Evolutionary conservation across 2,797 vertebrate genomes (phyloP), one percentile per base, ranked within the genome.

Genomic region (Anguilla anguilla): DNA sequence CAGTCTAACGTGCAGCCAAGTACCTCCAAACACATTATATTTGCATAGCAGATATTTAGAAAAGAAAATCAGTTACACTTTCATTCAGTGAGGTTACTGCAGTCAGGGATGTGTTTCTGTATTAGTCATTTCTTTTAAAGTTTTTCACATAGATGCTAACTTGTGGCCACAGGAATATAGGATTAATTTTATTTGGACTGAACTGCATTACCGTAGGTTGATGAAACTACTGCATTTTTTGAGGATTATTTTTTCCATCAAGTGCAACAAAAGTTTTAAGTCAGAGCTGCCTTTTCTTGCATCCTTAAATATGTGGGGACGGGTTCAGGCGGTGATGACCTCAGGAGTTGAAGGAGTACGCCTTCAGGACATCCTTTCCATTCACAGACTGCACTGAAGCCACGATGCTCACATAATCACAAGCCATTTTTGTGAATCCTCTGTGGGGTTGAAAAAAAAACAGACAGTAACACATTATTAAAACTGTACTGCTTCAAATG

Each of bases 351-450:
- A 96, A 96, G 35, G 91, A 91, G 87, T 96, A 96, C 0, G 93
- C 95, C 91, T 96, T 96, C 72, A 96, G 89, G 83, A 95, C 93
- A 9, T 97, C 96, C 86, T 94, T 96, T 55, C 96, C 96, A 39
- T 96, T 89, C 0, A 90, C 91, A 6, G 93, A 94, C 84, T 96
- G 94, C 15, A 93, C 92, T 0, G 94, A 95, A 35, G 92, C 96
- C 86, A 96, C 95, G 0, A 96, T 95, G 88, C 95, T 96, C 59
- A 95, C 94, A 91, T 95, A 96, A 91, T 96, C 96, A 86, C 95
- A 96, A 85, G 91, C 91, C 13, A 96, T 93, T 6, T 92, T 91
- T 10, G 94, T 95, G 91, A 96, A 96, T 19, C 95, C 96, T 86
- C 96, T 97, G 83, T 2, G 89, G 91, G n/a, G 19, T 3, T 10